phyloP scores from a whole-genome alignment of 2,113 vertebrate species.

The Protobothrops mucrosquamatus region DNA sequence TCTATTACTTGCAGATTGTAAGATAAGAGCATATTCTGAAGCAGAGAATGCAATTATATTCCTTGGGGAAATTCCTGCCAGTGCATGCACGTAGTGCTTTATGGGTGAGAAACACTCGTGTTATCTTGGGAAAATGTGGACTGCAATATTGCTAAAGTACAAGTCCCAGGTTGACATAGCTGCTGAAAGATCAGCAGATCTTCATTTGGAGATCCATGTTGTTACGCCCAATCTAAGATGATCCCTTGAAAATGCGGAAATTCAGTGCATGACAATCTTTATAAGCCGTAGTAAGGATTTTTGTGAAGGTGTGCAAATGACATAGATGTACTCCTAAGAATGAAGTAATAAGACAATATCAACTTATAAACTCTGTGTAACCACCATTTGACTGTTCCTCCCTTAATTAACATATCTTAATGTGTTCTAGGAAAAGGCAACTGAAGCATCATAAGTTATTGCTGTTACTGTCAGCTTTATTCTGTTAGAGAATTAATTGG shows the following conservation, averaged over 20 bases:
- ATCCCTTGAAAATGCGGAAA: not conserved
- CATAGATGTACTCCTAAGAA: not conserved
- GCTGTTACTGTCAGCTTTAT: not conserved
- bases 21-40: not conserved
- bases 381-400: not conserved
- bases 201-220: not conserved
- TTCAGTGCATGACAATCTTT: not conserved
- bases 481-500: slow-evolving; percentile 44
- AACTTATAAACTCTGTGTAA: not conserved
- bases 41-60: not conserved
- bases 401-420: not conserved
- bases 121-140: not conserved
- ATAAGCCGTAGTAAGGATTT: not conserved
- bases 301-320: not conserved
- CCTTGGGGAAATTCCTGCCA: not conserved
- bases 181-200: not conserved
- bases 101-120: not conserved
- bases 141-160: not conserved
- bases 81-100: not conserved
- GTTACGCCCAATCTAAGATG: no score
- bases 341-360: not conserved
- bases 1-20: not conserved
- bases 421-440: not conserved
- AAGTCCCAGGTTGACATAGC: not conserved
- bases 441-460: not conserved